These are phyloP conservation scores for Tenthredo distinguenda DNA, from an alignment of 2,888 invertebrate species.

Conservation along the genomic window DNA sequence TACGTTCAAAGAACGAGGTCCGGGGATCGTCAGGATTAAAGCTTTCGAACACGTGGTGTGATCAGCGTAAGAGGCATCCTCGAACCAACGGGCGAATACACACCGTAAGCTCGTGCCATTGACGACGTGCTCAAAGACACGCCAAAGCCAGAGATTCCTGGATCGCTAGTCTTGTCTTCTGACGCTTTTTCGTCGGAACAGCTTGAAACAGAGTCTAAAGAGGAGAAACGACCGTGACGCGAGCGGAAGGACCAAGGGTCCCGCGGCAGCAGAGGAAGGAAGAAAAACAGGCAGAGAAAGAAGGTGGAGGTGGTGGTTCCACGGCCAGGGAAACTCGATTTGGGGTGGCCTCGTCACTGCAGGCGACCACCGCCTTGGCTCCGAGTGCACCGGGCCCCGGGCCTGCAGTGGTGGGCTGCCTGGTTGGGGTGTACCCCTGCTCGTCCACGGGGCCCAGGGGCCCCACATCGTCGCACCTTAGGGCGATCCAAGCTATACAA, in stretches of 20 bases:
- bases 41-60: conserved; percentile 12
- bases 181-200: background rate
- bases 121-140: background rate
- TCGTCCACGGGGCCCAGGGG: conserved; percentile 62
- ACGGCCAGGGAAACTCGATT: conserved; percentile 65
- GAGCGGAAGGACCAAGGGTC: conserved; percentile 36
- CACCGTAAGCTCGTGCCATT: background rate
- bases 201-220: background rate
- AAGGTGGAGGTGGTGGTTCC: conserved; percentile 59
- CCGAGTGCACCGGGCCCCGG: conserved; percentile 75
- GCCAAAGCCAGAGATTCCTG: background rate
- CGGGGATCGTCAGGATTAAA: background rate
- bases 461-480: conserved; percentile 66
- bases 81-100: background rate
- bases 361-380: conserved; percentile 71
- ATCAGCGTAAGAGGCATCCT: background rate
- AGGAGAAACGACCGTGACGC: conserved; percentile 38
- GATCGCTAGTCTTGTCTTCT: background rate
- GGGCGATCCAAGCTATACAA: conserved; percentile 61
- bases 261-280: conserved; percentile 49
- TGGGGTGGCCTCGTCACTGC: conserved; percentile 72
- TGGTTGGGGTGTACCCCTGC: conserved; percentile 77
- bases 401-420: conserved; percentile 76
- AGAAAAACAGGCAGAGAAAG: conserved; percentile 36
- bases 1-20: background rate